Evolutionary conservation across 1,140 invertebrate species (phyloP), one percentile per base, ranked within the genome.

Genomic region (Contarinia nasturtii): DNA sequence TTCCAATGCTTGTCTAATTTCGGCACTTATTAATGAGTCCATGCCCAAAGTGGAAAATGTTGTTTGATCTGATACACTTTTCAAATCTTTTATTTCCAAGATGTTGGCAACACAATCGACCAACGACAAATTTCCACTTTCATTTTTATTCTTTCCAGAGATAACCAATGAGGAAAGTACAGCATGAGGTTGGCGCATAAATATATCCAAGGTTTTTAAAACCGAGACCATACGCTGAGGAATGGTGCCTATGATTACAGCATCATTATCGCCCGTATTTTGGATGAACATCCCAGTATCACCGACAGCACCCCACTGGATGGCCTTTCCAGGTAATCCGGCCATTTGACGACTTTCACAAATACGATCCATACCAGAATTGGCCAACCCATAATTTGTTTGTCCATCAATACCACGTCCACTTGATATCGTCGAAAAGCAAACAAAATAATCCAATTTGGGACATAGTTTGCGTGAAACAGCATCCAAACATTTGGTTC

Each of bases 221-320:
- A 91, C 96, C 12, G 86, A 94, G 1, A 72, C 60, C 65, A 98
- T 92, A 43, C 86, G 71, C 66, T 98, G 93, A 3, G 92, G 92
- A 46, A 94, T 53, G 7, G 91, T 94, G 45, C 93, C 93, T 47
- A 87, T 86, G 46, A 96, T 77, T 46, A 87, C 86, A 0, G 79
- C 84, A n/a, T 94, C 86, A 59, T 91, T 90, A 50, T 74, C 74
- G 18, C 83, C 84, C 72, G 93, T 80, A 27, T 75, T 83, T 50
- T 94, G 87, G 49, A 86, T 59, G 46, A 96, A 76, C 20, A 97
- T 67, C 48, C 93, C 94, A 17, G 97, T 94, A 64, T 98, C 93
- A 50, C 90, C 92, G 56, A 98, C 88, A 40, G 91, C 90, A 53
- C 94, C 94, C 91, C 92, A 98, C 63, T 98, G 93, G 52, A 98